Base-by-base conservation (phyloP, 2,113 vertebrate genomes). In the Saguinus midas region DNA sequence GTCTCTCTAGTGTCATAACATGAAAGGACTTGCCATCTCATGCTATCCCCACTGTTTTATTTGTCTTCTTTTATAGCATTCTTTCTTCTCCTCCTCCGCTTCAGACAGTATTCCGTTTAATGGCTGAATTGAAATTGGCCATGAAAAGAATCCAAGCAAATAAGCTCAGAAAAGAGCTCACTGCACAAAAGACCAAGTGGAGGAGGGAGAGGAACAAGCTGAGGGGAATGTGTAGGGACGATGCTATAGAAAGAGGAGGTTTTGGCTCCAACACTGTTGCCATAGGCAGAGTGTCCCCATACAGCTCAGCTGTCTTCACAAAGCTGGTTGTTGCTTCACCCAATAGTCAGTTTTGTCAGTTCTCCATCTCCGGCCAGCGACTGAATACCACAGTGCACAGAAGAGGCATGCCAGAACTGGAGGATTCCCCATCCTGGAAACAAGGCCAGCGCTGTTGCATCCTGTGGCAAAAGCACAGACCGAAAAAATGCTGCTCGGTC, bases 61-160 rank as follows among this genome's bases (percentile, higher is more conserved):
- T 55, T 96, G 61, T 82, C 78, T 97, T 95, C 89, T 92, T 97
- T 96, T 61, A 88, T 93, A 93, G 40, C 86, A 16, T 94, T 97
- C 90, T 97, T 43, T 48, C 94, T 96, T 55, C 70, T 73, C 64
- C 6, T n/a, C 43, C 75, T 73, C 72, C 4, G 21, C 73, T 89
- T 64, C 25, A 87, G 90, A 50, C 70, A 90, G 94, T 96, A 91
- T 89, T 97, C 97, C 84, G 45, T 90, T 87, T 92, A 93, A 96
- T 4, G 83, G 84, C 95, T 92, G 85, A 66, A 81, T 89, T 97
- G 91, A 97, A 97, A 96, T 72, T 64, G 72, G 88, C 6, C 70
- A 1, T 57, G 93, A 97, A 98, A 98, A 96, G 93, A 97, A 95
- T 83, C 88, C 91, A 93, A 96, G 90, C 89, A 96, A 98, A 97